Evolutionary conservation across 2,797 vertebrate species (phyloP), one percentile per base, ranked within the genome.

Genomic region (Zenarchopterus dispar): DNA sequence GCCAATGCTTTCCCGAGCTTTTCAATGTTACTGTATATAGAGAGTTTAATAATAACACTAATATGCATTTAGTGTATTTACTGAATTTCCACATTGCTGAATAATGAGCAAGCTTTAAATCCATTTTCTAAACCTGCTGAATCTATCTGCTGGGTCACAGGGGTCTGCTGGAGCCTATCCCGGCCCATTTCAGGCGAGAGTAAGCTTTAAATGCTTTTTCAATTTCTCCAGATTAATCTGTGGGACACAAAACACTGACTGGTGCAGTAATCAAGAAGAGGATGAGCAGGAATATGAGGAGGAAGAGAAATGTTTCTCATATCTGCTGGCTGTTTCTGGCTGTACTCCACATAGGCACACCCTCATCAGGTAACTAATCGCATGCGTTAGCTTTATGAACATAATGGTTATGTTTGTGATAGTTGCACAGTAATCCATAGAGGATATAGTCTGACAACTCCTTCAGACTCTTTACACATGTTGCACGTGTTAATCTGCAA

Each of bases 361-460:
- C 63, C n/a, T 31, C 83, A 23, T 71, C 77, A 70, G 89, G 89
- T 91, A 77, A 78, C 24, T n/a, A 8, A 58, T 9, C 19, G 10
- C 26, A 17, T 7, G 6, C 11, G 43, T 10, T 9, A n/a, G 19
- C n/a, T 57, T 44, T 36, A 36, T 5, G 33, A 5, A 36, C n/a
- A 3, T 47, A 13, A 17, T 5, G 24, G 11, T 41, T 5, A n/a
- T 3, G 1, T 48, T 19, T 42, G 33, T 31, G 33, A 13, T 36
- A 36, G 33, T 36, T 36, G 1, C 9, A 36, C 33, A 36, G 33
- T 36, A 11, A 36, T 36, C 10, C 33, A 36, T 36, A 13, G 33
- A 11, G 11, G 33, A 11, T 2, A 36, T 2, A 5, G 33, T 36
- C 9, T 36, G 8, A 21, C 44, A 46, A 19, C n/a, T n/a, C n/a